These are phyloP conservation scores for Antitype chi DNA, from an alignment of 2,888 invertebrate genomes.

Conservation along the genomic window DNA sequence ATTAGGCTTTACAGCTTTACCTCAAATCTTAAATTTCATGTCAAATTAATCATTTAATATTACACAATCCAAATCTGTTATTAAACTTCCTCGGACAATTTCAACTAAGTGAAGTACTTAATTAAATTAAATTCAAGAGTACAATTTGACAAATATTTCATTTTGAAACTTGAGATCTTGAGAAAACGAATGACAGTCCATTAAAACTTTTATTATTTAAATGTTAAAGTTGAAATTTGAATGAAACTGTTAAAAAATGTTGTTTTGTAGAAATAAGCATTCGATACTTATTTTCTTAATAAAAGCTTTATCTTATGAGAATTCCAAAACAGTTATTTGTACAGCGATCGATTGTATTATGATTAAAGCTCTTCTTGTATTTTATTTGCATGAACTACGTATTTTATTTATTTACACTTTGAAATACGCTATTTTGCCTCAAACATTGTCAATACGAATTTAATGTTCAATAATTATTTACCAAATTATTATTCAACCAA, in stretches of 20 bases:
- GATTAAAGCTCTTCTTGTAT: neutral
- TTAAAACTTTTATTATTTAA: slow-evolving; percentile 46
- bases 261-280: slow-evolving; percentile 17
- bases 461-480: neutral
- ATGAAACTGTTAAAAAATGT: slow-evolving; percentile 1
- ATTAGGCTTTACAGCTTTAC: neutral
- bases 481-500: neutral
- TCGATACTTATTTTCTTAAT: slow-evolving; percentile 9
- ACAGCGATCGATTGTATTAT: neutral
- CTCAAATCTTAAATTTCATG: slow-evolving; percentile 11
- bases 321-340: slow-evolving; percentile 6
- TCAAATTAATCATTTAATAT: slow-evolving; percentile 43
- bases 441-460: neutral
- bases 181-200: slow-evolving; percentile 23
- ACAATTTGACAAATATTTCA: slow-evolving; percentile 47
- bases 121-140: slow-evolving; percentile 57
- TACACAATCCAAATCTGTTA: slow-evolving; percentile 35
- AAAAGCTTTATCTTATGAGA: neutral
- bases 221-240: slow-evolving; percentile 36
- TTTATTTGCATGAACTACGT: neutral
- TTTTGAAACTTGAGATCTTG: slow-evolving; percentile 30
- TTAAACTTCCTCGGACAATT: slow-evolving; percentile 39
- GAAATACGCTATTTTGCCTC: too few relatives aligned
- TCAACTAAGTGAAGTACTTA: slow-evolving; percentile 50
- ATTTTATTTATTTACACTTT: neutral